Evolutionary conservation across 2,113 vertebrate genomes (phyloP).

Genomic region (Artemisiospiza belli): DNA sequence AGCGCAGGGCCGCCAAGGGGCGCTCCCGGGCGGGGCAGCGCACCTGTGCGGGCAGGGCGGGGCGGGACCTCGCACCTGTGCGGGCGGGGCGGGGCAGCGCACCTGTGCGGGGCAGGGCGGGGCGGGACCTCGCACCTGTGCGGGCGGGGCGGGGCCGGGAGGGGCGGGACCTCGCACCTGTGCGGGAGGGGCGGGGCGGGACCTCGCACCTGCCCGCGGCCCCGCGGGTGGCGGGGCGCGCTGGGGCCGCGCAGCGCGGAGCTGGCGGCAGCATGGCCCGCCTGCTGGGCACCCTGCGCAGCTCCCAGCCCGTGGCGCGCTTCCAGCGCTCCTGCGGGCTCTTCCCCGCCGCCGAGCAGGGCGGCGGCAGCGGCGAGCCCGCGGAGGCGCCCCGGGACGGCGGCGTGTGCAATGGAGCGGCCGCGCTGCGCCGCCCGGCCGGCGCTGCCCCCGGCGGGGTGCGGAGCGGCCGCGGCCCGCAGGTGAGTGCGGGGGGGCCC

Average conservation of each 20-base stretch:
- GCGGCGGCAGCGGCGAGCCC: not conserved
- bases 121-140: not conserved
- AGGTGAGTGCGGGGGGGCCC: not conserved
- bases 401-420: not conserved
- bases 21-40: not conserved
- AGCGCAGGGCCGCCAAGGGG: not conserved
- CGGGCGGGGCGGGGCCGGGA: not conserved
- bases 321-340: slow-evolving; percentile 91
- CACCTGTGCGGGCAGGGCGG: not conserved
- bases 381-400: not conserved
- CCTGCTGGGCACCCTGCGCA: too few species aligned
- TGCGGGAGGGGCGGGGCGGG: too few species aligned
- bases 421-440: not conserved
- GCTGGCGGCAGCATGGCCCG: too few species aligned
- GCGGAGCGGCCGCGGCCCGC: not conserved
- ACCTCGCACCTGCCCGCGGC: too few species aligned
- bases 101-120: too few species aligned
- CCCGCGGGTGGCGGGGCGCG: too few species aligned
- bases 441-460: not conserved
- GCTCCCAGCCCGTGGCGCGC: slow-evolving; percentile 68
- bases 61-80: not conserved
- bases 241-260: too few species aligned
- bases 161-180: too few species aligned
- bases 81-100: not conserved
- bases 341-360: slow-evolving; percentile 58